These are phyloP conservation scores for Loripinus fragilis DNA, from an alignment of 2,888 invertebrate genomes.

Conservation along the genomic window DNA sequence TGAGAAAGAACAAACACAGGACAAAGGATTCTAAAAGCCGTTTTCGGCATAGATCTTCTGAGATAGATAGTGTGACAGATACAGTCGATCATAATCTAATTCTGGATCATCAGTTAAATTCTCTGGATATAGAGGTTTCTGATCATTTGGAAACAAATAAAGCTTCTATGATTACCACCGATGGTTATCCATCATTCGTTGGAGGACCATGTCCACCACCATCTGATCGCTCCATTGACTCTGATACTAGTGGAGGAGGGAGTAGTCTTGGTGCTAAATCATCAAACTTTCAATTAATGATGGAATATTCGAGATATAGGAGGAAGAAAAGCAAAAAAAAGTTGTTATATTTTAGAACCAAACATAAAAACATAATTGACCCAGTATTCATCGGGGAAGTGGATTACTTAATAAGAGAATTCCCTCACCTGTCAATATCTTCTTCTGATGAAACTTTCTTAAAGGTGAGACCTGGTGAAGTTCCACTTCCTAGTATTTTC, in stretches of 20 bases:
- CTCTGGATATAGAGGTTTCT: not conserved
- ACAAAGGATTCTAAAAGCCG: not conserved
- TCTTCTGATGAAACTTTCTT: not conserved
- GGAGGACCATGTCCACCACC: not conserved
- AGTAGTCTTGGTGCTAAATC: conserved; percentile 19
- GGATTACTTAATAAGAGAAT: conserved; percentile 11
- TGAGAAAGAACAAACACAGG: not conserved
- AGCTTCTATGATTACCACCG: not conserved
- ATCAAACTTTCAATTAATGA: conserved; percentile 2
- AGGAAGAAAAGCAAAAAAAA: conserved; percentile 15
- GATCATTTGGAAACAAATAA: not conserved
- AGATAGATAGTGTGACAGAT: not conserved
- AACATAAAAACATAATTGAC: conserved; percentile 8
- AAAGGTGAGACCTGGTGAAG: conserved; percentile 4
- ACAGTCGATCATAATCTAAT: not conserved
- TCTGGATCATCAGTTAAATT: not conserved
- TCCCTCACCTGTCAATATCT: conserved; percentile 3
- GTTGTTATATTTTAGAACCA: not conserved
- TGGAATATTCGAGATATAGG: not conserved
- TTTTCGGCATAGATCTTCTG: not conserved
- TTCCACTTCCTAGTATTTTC: conserved; percentile 9
- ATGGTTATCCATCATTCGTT: not conserved
- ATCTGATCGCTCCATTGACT: conserved; percentile 15
- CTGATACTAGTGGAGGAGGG: conserved; percentile 6
- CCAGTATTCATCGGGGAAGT: conserved; percentile 9